Evolutionary conservation across 2,888 invertebrate genomes (phyloP).

Genomic region (Epinotia demarniana): DNA sequence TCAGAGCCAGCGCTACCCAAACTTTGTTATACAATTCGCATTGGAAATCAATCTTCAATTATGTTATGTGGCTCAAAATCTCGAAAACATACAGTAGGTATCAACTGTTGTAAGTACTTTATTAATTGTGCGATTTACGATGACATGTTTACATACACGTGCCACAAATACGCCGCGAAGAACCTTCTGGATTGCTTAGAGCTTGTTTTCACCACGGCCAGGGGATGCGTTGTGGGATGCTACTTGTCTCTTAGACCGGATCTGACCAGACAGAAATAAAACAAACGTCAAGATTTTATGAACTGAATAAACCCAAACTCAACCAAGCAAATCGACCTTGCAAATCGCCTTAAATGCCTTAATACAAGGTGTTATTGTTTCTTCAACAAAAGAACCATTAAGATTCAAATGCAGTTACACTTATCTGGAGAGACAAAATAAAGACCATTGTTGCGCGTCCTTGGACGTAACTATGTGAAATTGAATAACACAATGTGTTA

Average conservation of each 20-base stretch:
- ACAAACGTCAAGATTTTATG: too few relatives aligned
- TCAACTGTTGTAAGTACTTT: too few relatives aligned
- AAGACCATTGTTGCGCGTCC: constrained; percentile 39
- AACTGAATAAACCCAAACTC: neutral
- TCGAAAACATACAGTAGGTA: neutral
- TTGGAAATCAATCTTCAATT: neutral
- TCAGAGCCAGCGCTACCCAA: constrained; percentile 2
- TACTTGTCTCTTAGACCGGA: too few relatives aligned
- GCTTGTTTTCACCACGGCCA: too few relatives aligned
- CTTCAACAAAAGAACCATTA: constrained; percentile 41
- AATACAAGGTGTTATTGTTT: constrained; percentile 37
- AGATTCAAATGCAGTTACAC: constrained; percentile 35
- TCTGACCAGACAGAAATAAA: too few relatives aligned
- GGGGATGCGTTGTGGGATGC: too few relatives aligned
- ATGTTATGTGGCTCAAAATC: neutral
- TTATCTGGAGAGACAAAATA: constrained; percentile 43
- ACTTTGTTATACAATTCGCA: constrained; percentile 12
- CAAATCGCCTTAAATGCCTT: constrained; percentile 18
- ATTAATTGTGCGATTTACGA: too few relatives aligned
- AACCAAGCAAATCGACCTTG: constrained; percentile 23
- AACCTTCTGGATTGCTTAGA: too few relatives aligned
- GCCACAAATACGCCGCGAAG: too few relatives aligned
- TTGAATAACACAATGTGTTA: constrained; percentile 42
- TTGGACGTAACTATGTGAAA: constrained; percentile 40
- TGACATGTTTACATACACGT: too few relatives aligned